Percentiles rank a stretch among this genome's conserved stretches.
Evolutionary conservation across 2,888 invertebrate species (phyloP).

Genomic region (Cancer borealis): DNA sequence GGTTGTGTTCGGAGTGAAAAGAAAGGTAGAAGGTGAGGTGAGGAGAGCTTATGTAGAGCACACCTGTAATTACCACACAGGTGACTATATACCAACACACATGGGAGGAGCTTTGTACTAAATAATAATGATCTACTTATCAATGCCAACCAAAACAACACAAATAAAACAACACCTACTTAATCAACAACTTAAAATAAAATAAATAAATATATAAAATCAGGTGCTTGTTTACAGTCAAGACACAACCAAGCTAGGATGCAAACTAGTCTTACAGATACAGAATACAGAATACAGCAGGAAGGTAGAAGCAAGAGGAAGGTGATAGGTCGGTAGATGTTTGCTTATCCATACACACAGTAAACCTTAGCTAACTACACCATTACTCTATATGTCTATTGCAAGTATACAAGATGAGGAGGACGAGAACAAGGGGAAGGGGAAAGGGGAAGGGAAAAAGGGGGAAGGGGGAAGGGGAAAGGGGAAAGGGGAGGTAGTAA

Average conservation of each 20-base stretch:
- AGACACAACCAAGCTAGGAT: constrained; percentile 18
- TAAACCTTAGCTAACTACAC: neutral
- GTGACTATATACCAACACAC: constrained; percentile 30
- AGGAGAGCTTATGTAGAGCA: constrained; percentile 7
- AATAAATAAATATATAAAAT: constrained; percentile 11
- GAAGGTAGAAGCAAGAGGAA: neutral
- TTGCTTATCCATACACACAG: neutral
- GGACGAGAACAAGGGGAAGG: neutral
- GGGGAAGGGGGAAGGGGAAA: neutral
- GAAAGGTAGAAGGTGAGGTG: neutral
- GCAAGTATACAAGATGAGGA: neutral
- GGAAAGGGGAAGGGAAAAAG: neutral
- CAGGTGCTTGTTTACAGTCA: constrained; percentile 17
- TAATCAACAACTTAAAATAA: constrained; percentile 9
- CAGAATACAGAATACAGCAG: no score
- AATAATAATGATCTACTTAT: neutral
- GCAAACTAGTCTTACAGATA: neutral
- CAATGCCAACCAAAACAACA: constrained; percentile 21
- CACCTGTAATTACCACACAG: constrained; percentile 34
- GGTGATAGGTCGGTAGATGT: neutral
- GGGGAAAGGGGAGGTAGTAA: neutral
- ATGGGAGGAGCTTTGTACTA: neutral
- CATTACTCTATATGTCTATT: neutral
- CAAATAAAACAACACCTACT: neutral
- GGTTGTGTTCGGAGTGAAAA: neutral